Evolutionary conservation across 2,888 invertebrate species (phyloP).

Genomic region (Lycia hirtaria): DNA sequence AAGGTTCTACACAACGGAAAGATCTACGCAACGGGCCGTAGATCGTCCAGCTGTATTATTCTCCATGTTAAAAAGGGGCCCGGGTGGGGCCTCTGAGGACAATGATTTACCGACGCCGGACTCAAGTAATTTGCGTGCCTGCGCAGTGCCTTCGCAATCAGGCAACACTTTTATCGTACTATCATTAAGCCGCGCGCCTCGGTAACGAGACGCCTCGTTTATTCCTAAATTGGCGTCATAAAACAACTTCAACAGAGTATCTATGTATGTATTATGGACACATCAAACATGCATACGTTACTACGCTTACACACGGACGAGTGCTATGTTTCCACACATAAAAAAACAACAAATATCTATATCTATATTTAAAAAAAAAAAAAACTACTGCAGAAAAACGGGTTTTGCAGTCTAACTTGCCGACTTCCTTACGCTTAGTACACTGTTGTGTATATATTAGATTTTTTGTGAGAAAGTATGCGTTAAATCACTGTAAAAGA

Average conservation of each 20-base stretch:
- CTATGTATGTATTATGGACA: slow-evolving; percentile 8
- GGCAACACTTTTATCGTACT: slow-evolving; percentile 35
- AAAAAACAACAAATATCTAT: no score
- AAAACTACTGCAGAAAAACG: no score
- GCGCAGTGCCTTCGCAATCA: slow-evolving; percentile 23
- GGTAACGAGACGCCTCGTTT: slow-evolving; percentile 23
- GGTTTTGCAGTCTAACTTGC: no score
- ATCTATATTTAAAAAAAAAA: no score
- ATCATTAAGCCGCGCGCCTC: slow-evolving; percentile 20
- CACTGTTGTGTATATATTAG: no score
- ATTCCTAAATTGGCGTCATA: slow-evolving; percentile 23
- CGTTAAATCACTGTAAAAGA: no score
- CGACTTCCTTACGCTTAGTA: no score
- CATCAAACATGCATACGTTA: neutral
- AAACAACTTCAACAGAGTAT: slow-evolving; percentile 20
- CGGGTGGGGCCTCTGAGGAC: slow-evolving; percentile 8
- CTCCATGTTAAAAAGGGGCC: slow-evolving; percentile 17
- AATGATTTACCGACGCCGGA: slow-evolving; percentile 38
- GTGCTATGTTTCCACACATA: no score
- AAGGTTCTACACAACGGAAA: neutral
- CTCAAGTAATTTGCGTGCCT: slow-evolving; percentile 36
- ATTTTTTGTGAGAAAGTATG: no score
- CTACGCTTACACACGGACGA: neutral
- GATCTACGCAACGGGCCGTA: neutral
- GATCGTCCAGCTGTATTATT: slow-evolving; percentile 15